Percentiles rank a stretch among this genome's conserved stretches.
These are phyloP conservation scores for Eucera pruinosa DNA, from an alignment of 2,888 invertebrate genomes.

Conservation along the genomic window DNA sequence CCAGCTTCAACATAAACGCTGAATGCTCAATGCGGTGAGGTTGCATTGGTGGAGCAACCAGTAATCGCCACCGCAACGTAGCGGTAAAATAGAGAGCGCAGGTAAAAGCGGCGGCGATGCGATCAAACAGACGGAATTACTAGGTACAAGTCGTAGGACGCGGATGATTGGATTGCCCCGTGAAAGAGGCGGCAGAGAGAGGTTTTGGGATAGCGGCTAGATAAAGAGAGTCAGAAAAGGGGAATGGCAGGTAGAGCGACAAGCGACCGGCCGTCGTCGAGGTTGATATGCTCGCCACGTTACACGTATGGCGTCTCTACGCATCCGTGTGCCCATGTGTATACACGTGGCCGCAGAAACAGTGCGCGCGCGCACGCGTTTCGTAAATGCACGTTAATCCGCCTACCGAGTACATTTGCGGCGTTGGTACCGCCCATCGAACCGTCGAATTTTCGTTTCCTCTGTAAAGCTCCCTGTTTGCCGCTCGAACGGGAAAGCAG, in stretches of 20 bases:
- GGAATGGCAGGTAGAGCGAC: conserved; percentile 53
- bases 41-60: neutral
- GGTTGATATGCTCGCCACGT: conserved; percentile 33
- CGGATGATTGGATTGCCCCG: conserved; percentile 79
- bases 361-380: conserved; percentile 63
- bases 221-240: conserved; percentile 54
- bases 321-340: conserved; percentile 12
- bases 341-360: conserved; percentile 22
- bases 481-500: conserved; percentile 63
- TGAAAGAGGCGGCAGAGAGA: conserved; percentile 54
- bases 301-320: neutral
- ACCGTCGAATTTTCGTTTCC: conserved; percentile 74
- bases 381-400: conserved; percentile 79
- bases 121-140: conserved; percentile 79
- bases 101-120: conserved; percentile 70
- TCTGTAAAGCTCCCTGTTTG: conserved; percentile 66
- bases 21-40: neutral
- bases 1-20: conserved; percentile 2
- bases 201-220: conserved; percentile 56
- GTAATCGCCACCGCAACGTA: conserved; percentile 28
- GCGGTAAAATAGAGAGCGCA: conserved; percentile 35
- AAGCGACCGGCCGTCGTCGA: conserved; percentile 65
- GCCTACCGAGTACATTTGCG: conserved; percentile 76
- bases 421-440: conserved; percentile 70
- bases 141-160: conserved; percentile 79